Evolutionary conservation across 2,113 vertebrate genomes (phyloP), one percentile per base, ranked within the genome.

Genomic region (Prietella phreatophila): DNA sequence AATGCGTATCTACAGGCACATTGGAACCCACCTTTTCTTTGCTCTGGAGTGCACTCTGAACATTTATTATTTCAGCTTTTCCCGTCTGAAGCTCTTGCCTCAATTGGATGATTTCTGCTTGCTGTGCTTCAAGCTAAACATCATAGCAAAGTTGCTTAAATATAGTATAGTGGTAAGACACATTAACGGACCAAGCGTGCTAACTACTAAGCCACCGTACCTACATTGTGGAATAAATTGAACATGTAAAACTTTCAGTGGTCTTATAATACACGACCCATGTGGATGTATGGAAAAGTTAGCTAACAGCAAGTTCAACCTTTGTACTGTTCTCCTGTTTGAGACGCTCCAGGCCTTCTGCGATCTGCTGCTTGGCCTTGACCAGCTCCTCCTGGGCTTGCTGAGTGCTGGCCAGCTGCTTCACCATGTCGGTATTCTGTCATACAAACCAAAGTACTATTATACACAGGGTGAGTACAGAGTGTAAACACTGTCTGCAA

Each of bases 361-460:
- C 93, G 33, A 98, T 92, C 80, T 97, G 97, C 85, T 95, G 96
- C 87, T 94, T 97, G 82, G 93, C 93, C 47, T 92, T 91, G 85
- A 96, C 95, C 61, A 96, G 67, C 0, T 99, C 96, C 0, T 94
- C 97, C 39, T 98, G 95, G 0, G 94, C 93, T 75, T 96, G 95
- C 87, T 96, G 95, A 19, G 95, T 94, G 78, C 67, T 56, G 0
- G 96, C 94, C 86, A 99, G 92, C 85, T 97, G 92, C 90, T 95
- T 98, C 88, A 96, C 95, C 2, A 96, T 96, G 56, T 99, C 98
- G 0, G 97, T 93, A 0, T 97, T 99, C 98, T 99, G 93, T 80
- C 60, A 91, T 10, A 76, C 22, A 55, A 39, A 86, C 65, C 86
- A 30, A 86, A 5, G 69, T n/a, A 33, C 47, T 50, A 50, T 88